Base-by-base conservation (phyloP, 2,888 invertebrate genomes). In the Fragum sueziense region DNA sequence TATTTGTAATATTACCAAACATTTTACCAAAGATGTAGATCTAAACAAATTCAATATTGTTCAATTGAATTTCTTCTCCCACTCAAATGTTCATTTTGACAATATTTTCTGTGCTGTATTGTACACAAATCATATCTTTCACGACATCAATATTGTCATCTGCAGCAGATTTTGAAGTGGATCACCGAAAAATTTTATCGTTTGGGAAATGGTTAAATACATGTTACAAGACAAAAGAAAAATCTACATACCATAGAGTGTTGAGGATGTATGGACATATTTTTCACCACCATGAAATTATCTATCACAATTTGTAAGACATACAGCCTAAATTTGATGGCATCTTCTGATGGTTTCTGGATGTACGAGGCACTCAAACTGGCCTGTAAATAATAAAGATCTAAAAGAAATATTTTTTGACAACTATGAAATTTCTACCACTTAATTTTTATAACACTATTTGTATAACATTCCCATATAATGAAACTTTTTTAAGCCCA, bases 301-400 rank as follows among this genome's bases (percentile, higher is more conserved):
- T 80, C 75, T 9, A 84, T 77, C 34, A 87, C 85, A 6, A 88
- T 41, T n/a, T 84, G 79, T 51, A 87, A 54, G 7, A 88, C 33
- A 65, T 80, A 79, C 34, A 85, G 81, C 37, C 88, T 68, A 70
- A 89, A 86, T 52, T 81, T 79, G 11, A 86, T 57, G 7, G 85
- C 80, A 17, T 86, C 85, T n/a, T 37, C 47, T 37, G 47, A 41
- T 1, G 85, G 82, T 20, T 73, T 71, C 33, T 76, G 72, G 25
- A 68, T 74, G 47, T 72, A 87, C 0, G 84, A 77, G 14, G 61
- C 70, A 25, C 82, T 76, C 71, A 87, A 59, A 65, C 83, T 78
- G 33, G 78, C 79, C 86, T 85, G 70, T 47, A 79, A 74, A n/a
- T n/a, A n/a, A n/a, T n/a, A n/a, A n/a, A n/a, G n/a, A n/a, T n/a